Percentiles rank a stretch among this genome's conserved stretches.
These are phyloP conservation scores for Limenitis arthemis DNA, from an alignment of 2,888 invertebrate species.

Conservation along the genomic window DNA sequence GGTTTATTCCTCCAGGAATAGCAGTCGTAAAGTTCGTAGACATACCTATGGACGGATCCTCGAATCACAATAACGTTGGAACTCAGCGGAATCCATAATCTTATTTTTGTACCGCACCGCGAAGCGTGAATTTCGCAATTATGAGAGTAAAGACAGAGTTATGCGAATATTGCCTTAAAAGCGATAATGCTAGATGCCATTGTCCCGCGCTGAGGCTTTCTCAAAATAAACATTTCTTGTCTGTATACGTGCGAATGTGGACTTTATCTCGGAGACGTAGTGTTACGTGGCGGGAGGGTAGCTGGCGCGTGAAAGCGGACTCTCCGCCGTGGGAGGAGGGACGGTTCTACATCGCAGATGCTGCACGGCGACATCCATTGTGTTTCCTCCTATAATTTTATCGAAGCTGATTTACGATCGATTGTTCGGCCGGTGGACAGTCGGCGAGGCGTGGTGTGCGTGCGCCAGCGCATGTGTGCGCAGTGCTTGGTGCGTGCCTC, in stretches of 20 bases:
- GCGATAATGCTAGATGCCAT: constrained; percentile 38
- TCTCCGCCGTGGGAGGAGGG: constrained; percentile 55
- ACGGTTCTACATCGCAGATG: constrained; percentile 56
- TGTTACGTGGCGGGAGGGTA: constrained; percentile 39
- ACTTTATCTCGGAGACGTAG: constrained; percentile 67
- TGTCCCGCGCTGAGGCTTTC: constrained; percentile 42
- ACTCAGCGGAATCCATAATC: constrained; percentile 72
- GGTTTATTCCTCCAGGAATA: constrained; percentile 70
- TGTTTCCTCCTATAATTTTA: constrained; percentile 73
- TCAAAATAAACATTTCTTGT: constrained; percentile 70
- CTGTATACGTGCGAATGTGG: constrained; percentile 65
- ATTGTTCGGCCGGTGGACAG: constrained; percentile 69
- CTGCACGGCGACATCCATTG: constrained; percentile 57
- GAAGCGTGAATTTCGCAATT: constrained; percentile 73
- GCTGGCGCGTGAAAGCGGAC: constrained; percentile 58
- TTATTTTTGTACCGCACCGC: constrained; percentile 72
- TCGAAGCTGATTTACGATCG: constrained; percentile 72
- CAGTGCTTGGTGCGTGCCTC: constrained; percentile 42
- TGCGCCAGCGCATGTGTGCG: constrained; percentile 52
- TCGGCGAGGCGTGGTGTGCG: constrained; percentile 50
- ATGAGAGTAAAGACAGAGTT: constrained; percentile 40
- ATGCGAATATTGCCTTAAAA: constrained; percentile 45
- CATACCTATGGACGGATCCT: constrained; percentile 71
- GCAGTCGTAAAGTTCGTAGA: constrained; percentile 66
- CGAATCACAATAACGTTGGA: constrained; percentile 71